A percentile compares a stretch with the other conserved stretches of the same genome.
These are phyloP conservation scores for Hozukius guyotensis DNA, from an alignment of 2,797 vertebrate species.

Conservation along the genomic window DNA sequence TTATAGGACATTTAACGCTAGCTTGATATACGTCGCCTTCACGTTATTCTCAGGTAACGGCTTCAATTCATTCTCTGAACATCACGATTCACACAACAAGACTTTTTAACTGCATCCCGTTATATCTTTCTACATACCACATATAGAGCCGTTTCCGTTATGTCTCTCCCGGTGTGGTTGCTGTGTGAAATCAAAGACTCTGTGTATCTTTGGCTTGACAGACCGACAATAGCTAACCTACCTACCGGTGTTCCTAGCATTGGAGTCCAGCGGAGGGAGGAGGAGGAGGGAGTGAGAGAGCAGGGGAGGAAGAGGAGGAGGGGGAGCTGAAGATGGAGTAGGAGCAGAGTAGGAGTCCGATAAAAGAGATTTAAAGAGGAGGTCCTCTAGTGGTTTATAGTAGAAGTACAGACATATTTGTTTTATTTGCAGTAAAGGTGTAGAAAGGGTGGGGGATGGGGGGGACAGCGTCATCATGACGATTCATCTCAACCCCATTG, in stretches of 20 bases:
- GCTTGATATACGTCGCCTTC: neutral
- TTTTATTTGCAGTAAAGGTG: constrained; percentile 42
- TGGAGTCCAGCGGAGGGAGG: constrained; percentile 54
- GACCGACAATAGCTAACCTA: constrained; percentile 58
- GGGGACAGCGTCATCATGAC: constrained; percentile 66
- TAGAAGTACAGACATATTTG: constrained; percentile 34
- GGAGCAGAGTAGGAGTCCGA: constrained; percentile 8
- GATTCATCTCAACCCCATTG: constrained; percentile 55
- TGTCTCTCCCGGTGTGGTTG: constrained; percentile 4
- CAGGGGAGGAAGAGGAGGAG: neutral
- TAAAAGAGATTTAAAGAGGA: constrained; percentile 16
- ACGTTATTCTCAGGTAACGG: constrained; percentile 18
- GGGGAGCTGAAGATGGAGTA: constrained; percentile 13
- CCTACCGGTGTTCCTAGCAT: constrained; percentile 76
- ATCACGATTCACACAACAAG: neutral
- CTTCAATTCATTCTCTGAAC: neutral
- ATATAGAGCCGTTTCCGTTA: constrained; percentile 40
- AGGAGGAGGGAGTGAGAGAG: constrained; percentile 58
- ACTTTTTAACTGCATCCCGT: constrained; percentile 17
- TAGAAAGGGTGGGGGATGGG: constrained; percentile 16
- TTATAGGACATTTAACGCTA: neutral
- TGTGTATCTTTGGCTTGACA: constrained; percentile 47
- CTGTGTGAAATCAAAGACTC: constrained; percentile 33
- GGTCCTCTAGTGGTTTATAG: constrained; percentile 66
- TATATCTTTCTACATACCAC: constrained; percentile 70